A percentile compares a stretch with the other conserved stretches of the same genome.
These are phyloP conservation scores for Zootermopsis nevadensis DNA, from an alignment of 2,888 invertebrate genomes.

Conservation along the genomic window DNA sequence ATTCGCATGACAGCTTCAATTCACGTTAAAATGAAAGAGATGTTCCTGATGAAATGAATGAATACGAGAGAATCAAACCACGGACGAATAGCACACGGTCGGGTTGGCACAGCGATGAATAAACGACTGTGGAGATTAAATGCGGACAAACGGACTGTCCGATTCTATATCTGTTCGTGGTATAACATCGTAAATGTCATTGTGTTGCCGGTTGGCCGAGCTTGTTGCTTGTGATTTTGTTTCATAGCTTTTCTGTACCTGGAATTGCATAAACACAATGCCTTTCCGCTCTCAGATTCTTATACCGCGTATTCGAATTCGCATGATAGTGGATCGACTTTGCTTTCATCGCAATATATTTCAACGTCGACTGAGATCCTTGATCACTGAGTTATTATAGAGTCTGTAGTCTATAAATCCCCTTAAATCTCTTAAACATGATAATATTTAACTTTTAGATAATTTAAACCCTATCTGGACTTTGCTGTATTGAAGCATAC, in stretches of 20 bases:
- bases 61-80: not conserved
- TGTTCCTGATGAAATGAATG: not conserved
- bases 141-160: not conserved
- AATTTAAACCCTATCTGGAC: too few species aligned
- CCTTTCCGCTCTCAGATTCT: not conserved
- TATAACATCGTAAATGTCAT: too few species aligned
- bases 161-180: not conserved
- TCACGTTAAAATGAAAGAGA: not conserved
- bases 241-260: not conserved
- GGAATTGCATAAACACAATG: not conserved
- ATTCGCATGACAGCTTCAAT: not conserved
- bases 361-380: too few species aligned
- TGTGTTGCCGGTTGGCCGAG: not conserved
- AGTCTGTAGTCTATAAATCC: too few species aligned
- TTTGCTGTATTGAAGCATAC: too few species aligned
- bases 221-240: not conserved
- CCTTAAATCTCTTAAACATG: too few species aligned
- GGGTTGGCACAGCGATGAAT: not conserved
- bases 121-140: slow-evolving; percentile 4
- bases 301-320: too few species aligned
- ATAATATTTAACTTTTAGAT: too few species aligned
- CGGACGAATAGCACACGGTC: not conserved
- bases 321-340: not conserved
- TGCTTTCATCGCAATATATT: not conserved
- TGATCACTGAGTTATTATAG: too few species aligned